phyloP scores from a whole-genome alignment of 1,140 invertebrate genomes.

The Bombus ignitus region DNA sequence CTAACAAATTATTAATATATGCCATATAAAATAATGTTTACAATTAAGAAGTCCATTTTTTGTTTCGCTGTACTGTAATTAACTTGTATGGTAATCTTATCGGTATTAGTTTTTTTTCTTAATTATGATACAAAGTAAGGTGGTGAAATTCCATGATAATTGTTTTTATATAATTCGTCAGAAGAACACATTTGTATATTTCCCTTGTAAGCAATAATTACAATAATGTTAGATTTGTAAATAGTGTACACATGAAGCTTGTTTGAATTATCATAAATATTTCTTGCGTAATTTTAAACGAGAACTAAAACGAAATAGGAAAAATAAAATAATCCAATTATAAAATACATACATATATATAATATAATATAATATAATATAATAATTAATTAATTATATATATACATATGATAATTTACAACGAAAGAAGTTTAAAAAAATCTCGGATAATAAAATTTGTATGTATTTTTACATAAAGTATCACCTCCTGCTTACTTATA shows the following conservation, averaged over 20 bases:
- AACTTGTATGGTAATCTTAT: conserved; percentile 27
- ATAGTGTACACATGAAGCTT: no score
- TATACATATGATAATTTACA: not conserved
- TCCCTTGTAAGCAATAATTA: not conserved
- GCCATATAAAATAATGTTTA: not conserved
- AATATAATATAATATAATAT: no score
- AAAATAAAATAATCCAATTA: no score
- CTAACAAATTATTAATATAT: not conserved
- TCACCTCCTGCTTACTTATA: not conserved
- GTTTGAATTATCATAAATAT: not conserved
- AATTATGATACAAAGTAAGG: conserved; percentile 2
- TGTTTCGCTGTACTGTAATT: not conserved
- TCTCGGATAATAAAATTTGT: not conserved
- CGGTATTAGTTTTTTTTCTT: not conserved
- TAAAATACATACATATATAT: no score
- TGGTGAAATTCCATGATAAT: not conserved
- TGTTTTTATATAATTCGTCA: not conserved
- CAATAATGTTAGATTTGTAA: not conserved
- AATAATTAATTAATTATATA: no score
- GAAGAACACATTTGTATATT: not conserved
- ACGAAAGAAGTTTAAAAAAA: not conserved
- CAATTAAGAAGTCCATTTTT: not conserved
- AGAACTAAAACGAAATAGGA: no score
- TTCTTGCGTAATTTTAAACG: not conserved
- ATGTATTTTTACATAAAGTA: not conserved